A percentile compares a stretch with the other conserved stretches of the same genome.
These are phyloP conservation scores for Daubentonia madagascariensis DNA, from an alignment of 2,113 vertebrate genomes.

Conservation along the genomic window DNA sequence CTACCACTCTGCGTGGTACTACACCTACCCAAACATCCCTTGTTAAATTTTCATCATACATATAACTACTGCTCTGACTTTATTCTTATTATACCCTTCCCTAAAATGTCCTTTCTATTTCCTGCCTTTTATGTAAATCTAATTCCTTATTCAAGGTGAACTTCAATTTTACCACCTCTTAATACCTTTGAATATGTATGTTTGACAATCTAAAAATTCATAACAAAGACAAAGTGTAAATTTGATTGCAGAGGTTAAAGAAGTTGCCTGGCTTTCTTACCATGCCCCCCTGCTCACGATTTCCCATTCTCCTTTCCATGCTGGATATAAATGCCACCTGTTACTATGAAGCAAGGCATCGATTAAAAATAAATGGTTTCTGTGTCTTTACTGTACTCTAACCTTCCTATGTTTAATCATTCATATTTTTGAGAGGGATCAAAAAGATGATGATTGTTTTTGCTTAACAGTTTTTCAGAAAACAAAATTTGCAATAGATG, in stretches of 20 bases:
- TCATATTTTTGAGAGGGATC: not conserved
- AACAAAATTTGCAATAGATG: not conserved
- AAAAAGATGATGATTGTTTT: not conserved
- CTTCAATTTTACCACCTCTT: not conserved
- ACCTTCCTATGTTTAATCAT: not conserved
- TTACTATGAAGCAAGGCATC: not conserved
- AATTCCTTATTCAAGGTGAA: slow-evolving; percentile 12
- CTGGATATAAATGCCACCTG: not conserved
- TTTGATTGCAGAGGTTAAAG: not conserved
- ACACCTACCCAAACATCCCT: not conserved
- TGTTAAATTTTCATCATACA: not conserved
- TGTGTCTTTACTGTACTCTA: not conserved
- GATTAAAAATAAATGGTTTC: not conserved
- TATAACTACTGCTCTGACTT: not conserved
- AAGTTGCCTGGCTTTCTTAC: not conserved
- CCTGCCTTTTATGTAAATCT: not conserved
- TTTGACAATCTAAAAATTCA: not conserved
- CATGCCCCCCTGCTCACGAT: not conserved
- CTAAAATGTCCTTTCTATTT: not conserved
- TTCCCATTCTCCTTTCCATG: not conserved
- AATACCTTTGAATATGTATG: not conserved
- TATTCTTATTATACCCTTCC: not conserved
- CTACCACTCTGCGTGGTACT: not conserved
- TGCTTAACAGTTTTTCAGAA: not conserved
- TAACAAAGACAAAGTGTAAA: not conserved